Evolutionary conservation across 2,113 vertebrate species (phyloP).

Genomic region (Plotosus lineatus): DNA sequence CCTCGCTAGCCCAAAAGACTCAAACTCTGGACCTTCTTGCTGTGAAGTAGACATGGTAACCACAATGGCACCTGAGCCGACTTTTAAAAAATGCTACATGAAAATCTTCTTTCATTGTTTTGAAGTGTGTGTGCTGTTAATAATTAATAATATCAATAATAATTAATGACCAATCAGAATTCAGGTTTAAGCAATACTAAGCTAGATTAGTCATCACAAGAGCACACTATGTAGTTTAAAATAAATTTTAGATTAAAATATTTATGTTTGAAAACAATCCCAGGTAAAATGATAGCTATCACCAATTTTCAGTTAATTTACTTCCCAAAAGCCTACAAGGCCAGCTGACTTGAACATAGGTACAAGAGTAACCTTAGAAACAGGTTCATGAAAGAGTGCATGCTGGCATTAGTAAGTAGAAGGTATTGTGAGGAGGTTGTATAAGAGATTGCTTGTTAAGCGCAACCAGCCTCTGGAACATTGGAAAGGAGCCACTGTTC

Average conservation of each 20-base stretch:
- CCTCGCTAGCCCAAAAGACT: no score
- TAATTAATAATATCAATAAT: no score
- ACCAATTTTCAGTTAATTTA: neutral
- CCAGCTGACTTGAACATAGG: neutral
- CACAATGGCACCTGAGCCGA: no score
- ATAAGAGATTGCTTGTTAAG: constrained; percentile 14
- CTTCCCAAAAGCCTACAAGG: no score
- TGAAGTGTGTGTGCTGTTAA: no score
- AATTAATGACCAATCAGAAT: neutral
- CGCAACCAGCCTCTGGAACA: constrained; percentile 1
- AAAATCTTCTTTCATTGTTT: no score
- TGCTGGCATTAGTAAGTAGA: neutral
- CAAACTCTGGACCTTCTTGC: no score
- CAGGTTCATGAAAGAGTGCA: neutral
- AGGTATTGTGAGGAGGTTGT: neutral
- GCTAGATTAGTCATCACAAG: no score
- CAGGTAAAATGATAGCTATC: neutral
- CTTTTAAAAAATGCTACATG: no score
- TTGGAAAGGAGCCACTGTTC: constrained; percentile 22
- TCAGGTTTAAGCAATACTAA: neutral
- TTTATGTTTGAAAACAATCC: neutral
- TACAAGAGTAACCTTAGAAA: constrained; percentile 18
- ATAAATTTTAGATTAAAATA: no score
- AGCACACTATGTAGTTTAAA: no score
- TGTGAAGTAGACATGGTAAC: no score